phyloP scores from a whole-genome alignment of 2,797 vertebrate genomes.

The Mionectes olivaceus region DNA sequence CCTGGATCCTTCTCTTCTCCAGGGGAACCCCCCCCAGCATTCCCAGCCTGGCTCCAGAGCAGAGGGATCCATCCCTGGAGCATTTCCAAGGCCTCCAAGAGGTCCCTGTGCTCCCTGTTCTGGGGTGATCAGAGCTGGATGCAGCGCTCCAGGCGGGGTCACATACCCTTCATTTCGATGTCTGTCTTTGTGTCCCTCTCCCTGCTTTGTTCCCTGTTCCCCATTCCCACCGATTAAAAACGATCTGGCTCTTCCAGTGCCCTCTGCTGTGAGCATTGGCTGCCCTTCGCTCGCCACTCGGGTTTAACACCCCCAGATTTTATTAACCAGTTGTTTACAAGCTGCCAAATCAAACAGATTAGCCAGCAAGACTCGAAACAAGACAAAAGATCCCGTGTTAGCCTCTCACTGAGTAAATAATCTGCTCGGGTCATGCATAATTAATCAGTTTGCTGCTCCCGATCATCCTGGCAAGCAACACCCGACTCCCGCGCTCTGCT shows the following conservation, averaged over 20 bases:
- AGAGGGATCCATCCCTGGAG: background rate
- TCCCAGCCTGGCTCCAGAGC: background rate
- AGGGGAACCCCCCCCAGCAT: background rate
- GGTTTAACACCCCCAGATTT: slow-evolving; percentile 60
- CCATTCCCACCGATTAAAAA: background rate
- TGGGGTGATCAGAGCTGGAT: background rate
- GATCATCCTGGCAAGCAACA: slow-evolving; percentile 9
- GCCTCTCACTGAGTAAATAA: slow-evolving; percentile 68
- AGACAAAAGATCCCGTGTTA: slow-evolving; percentile 39
- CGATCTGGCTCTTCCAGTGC: background rate
- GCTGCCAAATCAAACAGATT: slow-evolving; percentile 54
- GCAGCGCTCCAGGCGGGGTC: background rate
- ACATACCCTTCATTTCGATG: background rate
- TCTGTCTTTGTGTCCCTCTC: background rate
- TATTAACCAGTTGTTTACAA: slow-evolving; percentile 70
- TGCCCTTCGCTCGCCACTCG: slow-evolving; percentile 4
- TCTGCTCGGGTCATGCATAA: slow-evolving; percentile 53
- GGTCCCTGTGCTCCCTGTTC: background rate
- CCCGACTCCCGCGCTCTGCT: background rate
- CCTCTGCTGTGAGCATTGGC: slow-evolving; percentile 8
- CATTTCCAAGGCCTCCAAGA: background rate
- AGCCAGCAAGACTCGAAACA: slow-evolving; percentile 49
- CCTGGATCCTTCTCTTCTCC: background rate
- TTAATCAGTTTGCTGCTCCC: slow-evolving; percentile 66
- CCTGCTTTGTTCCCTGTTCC: background rate